Evolutionary conservation across 2,797 vertebrate genomes (phyloP).

Genomic region (Odontamblyopus rebecca): DNA sequence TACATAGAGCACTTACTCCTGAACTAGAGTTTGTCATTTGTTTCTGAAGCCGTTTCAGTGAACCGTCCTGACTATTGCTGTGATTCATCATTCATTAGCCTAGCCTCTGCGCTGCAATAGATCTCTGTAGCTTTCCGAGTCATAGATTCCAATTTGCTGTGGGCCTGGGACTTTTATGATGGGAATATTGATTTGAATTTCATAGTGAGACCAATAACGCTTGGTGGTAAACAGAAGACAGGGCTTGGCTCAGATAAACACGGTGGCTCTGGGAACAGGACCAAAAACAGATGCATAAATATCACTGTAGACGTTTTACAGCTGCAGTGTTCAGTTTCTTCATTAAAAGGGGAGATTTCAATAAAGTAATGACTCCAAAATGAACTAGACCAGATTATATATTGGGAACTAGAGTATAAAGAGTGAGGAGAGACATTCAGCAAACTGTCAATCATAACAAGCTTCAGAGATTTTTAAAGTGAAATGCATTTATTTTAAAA

Average conservation of each 20-base stretch:
- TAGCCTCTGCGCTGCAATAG: conserved; percentile 36
- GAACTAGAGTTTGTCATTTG: background rate
- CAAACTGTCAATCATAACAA: background rate
- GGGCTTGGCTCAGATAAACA: conserved; percentile 43
- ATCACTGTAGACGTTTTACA: conserved; percentile 27
- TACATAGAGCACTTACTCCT: background rate
- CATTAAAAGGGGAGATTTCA: background rate
- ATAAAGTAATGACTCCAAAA: background rate
- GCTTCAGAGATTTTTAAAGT: no score
- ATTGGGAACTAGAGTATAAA: background rate
- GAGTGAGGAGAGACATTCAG: background rate
- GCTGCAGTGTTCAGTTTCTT: conserved; percentile 30
- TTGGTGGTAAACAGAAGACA: conserved; percentile 47
- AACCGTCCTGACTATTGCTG: conserved; percentile 24
- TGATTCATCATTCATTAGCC: conserved; percentile 62
- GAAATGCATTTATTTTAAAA: no score
- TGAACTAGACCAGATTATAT: background rate
- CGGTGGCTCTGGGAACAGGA: conserved; percentile 35
- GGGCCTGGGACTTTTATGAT: conserved; percentile 59
- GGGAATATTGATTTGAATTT: conserved; percentile 70
- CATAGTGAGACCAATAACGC: conserved; percentile 49
- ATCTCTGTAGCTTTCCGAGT: conserved; percentile 49
- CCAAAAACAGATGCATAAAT: conserved; percentile 40
- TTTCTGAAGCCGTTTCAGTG: background rate
- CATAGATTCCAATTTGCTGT: conserved; percentile 64